Evolutionary conservation across 1,140 invertebrate genomes (phyloP).

Genomic region (Anthonomus grandis): DNA sequence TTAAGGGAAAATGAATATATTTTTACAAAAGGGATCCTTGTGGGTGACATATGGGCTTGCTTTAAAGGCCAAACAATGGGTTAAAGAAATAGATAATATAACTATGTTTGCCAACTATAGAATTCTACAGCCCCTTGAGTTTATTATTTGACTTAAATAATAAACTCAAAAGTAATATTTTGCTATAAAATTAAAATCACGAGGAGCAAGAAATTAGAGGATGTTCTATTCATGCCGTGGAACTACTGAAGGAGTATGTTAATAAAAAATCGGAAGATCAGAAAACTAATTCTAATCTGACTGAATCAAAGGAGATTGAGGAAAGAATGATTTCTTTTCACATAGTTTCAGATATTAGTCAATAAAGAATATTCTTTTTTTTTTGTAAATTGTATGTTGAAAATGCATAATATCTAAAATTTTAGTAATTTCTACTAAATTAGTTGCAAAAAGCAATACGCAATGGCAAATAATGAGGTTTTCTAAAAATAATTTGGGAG

Average conservation of each 20-base stretch:
- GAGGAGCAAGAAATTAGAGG: conserved; percentile 92
- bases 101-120: conserved; percentile 98
- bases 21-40: conserved; percentile 92
- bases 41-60: conserved; percentile 90
- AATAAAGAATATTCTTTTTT: too few species aligned
- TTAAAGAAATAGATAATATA: conserved; percentile 81
- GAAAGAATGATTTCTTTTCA: conserved; percentile 80
- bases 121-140: conserved; percentile 86
- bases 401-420: too few species aligned
- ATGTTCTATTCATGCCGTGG: conserved; percentile 83
- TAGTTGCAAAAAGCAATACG: too few species aligned
- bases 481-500: too few species aligned
- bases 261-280: conserved; percentile 49
- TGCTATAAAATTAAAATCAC: conserved; percentile 68
- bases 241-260: conserved; percentile 65
- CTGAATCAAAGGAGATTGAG: conserved; percentile 70
- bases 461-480: too few species aligned
- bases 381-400: too few species aligned
- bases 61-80: conserved; percentile 75
- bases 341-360: too few species aligned
- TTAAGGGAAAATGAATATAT: conserved; percentile 66
- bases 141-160: conserved; percentile 67
- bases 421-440: too few species aligned
- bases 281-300: conserved; percentile 64
- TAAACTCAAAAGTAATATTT: conserved; percentile 63